phyloP scores from a whole-genome alignment of 2,797 vertebrate species.

The Myotis findleyi region DNA sequence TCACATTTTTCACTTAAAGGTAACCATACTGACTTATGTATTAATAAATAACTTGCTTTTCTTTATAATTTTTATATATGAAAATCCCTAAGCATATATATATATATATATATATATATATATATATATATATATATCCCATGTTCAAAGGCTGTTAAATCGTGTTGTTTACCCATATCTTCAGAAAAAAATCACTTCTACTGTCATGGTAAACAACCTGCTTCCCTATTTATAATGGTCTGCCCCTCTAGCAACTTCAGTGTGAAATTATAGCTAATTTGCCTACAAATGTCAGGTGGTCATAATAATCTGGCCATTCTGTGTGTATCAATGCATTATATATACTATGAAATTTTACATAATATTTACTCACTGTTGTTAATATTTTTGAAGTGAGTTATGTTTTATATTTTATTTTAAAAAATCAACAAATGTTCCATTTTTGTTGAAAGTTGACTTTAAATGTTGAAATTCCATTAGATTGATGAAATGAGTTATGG shows the following conservation, averaged over 20 bases:
- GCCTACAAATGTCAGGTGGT: no score
- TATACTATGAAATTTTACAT: neutral
- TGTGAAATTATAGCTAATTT: no score
- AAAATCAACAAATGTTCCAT: neutral
- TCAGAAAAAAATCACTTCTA: no score
- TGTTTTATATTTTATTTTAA: neutral
- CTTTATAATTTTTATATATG: neutral
- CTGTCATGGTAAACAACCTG: no score
- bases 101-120: neutral
- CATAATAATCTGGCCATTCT: no score
- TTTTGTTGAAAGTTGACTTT: neutral
- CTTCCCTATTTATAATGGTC: no score
- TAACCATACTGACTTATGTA: neutral
- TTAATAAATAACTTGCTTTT: neutral
- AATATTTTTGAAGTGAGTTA: neutral
- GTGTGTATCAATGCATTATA: neutral
- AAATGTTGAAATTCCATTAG: neutral
- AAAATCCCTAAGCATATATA: rapidly evolving
- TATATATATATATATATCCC: no score
- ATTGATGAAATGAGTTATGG: neutral
- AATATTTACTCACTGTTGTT: neutral
- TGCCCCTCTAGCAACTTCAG: no score
- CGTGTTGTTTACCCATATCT: no score
- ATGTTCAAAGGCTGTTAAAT: no score
- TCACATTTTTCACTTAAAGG: neutral